Evolutionary conservation across 2,888 invertebrate genomes (phyloP), one percentile per base, ranked within the genome.

Genomic region (Cyclophora albipunctata): DNA sequence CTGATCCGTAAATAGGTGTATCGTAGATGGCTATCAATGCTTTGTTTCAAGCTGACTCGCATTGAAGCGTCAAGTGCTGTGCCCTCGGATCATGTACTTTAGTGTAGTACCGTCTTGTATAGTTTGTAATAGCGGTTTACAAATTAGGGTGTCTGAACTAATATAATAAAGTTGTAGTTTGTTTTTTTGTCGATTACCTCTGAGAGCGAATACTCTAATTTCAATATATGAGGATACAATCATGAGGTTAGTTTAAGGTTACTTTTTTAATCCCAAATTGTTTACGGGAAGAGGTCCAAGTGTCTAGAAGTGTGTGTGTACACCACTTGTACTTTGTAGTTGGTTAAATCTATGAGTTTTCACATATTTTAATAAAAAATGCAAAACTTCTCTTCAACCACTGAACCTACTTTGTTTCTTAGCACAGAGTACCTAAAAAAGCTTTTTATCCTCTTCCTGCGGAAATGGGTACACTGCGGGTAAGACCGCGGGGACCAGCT

Each of bases 1-100:
- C 45, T 48, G 40, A 48, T 48, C 45, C 45, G 45, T 49, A 41
- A 45, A 49, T 49, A 41, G 40, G 45, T 34, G 41, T 48, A 34
- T 48, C 45, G 43, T 45, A 34, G 44, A 48, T 48, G 45, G 48
- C 48, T 48, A 48, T 48, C 48, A 3, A 7, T n/a, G 20, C 48
- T 44, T 48, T 48, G 41, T 44, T 48, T 48, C 48, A 34, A 35
- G 7, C 35, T 37, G 37, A 5, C 5, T 48, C 40, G 44, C 43
- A 48, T 40, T 48, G 43, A 48, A 37, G 37, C 47, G 35, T 42
- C 35, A 47, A 42, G 43, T 43, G 33, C 34, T 20, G 7, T 20
- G 43, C 3, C 43, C 7, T 5, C 7, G 7, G 7, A 42, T 42
- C 7, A 42, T 20, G 42, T 42, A 42, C 20, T 4, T 4, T 20